A percentile compares a stretch with the other conserved stretches of the same genome.
Evolutionary conservation across 2,113 vertebrate genomes (phyloP).

Genomic region (Tenebrosternarchus preto): DNA sequence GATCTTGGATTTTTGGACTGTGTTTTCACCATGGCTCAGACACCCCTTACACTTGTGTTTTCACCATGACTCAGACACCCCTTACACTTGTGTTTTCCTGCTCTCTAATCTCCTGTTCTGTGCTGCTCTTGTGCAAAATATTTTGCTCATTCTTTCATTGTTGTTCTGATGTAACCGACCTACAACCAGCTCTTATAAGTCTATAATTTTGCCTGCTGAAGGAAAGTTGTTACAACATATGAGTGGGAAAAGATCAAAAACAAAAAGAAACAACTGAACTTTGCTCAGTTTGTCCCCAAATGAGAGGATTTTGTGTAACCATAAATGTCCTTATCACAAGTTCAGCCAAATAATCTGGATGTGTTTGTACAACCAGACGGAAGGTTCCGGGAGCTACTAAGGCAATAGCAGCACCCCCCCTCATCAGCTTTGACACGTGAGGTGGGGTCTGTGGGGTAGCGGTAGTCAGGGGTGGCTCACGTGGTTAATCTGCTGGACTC

Average conservation of each 20-base stretch:
- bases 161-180: background rate
- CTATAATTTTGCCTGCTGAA: background rate
- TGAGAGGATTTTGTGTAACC: slow-evolving; percentile 9
- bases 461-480: background rate
- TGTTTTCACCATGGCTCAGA: too few relatives aligned
- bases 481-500: too few relatives aligned
- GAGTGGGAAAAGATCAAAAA: background rate
- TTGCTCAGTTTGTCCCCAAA: background rate
- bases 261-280: background rate
- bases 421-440: too few relatives aligned
- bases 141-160: background rate
- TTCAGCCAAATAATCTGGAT: background rate
- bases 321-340: slow-evolving; percentile 19
- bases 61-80: too few relatives aligned
- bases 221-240: background rate
- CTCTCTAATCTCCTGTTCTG: too few relatives aligned
- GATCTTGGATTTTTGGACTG: too few relatives aligned
- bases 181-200: background rate
- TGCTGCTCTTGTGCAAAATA: too few relatives aligned
- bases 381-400: background rate
- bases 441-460: too few relatives aligned
- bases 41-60: too few relatives aligned
- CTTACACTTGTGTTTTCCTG: too few relatives aligned
- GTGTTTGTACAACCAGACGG: slow-evolving; percentile 8
- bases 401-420: too few relatives aligned